Evolutionary conservation across 2,797 vertebrate species (phyloP).

Genomic region (Varecia variegata): DNA sequence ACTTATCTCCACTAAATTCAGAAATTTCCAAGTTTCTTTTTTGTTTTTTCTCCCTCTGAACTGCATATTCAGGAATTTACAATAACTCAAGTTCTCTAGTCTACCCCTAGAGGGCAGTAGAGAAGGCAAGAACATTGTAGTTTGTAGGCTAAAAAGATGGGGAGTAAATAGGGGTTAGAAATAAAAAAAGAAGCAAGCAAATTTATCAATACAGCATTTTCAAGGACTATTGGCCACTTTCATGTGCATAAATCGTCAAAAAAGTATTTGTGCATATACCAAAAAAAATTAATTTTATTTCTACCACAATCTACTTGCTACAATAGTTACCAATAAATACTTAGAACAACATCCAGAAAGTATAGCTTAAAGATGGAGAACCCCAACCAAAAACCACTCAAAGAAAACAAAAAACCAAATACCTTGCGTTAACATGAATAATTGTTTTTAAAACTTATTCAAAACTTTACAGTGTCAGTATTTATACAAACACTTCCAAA

Average conservation of each 20-base stretch:
- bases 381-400: neutral
- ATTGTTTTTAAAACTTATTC: neutral
- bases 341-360: neutral
- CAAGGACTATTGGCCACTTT: neutral
- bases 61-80: neutral
- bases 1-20: slow-evolving; percentile 37
- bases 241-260: neutral
- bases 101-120: slow-evolving; percentile 63
- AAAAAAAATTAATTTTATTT: neutral
- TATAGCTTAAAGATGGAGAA: neutral
- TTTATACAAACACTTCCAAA: slow-evolving; percentile 38
- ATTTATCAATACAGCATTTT: neutral
- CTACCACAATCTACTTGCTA: neutral
- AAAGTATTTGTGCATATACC: slow-evolving; percentile 5
- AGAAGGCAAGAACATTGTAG: slow-evolving; percentile 26
- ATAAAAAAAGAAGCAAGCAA: neutral
- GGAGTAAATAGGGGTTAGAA: neutral
- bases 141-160: neutral
- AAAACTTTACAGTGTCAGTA: slow-evolving; percentile 13
- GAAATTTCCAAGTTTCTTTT: neutral
- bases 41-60: neutral
- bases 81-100: neutral
- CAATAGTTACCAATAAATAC: neutral
- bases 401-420: neutral
- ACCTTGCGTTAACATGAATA: neutral